phyloP scores from a whole-genome alignment of 1,140 invertebrate species.

The Ladona fulva region DNA sequence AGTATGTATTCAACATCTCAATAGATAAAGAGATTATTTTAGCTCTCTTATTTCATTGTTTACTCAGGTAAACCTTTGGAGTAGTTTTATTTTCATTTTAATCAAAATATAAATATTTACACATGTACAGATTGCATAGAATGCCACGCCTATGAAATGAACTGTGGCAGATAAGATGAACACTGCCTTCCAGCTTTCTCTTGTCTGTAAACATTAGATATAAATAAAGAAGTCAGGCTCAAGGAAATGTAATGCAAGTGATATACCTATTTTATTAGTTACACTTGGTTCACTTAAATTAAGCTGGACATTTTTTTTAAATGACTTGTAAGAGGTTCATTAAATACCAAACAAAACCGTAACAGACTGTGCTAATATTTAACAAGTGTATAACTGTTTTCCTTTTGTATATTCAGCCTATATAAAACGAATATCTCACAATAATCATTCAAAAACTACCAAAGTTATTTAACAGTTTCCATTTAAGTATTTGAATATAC shows the following conservation, averaged over 20 bases:
- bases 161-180: slow-evolving; percentile 92
- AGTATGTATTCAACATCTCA: slow-evolving; percentile 1
- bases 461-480: not conserved
- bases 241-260: no score
- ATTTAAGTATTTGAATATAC: not conserved
- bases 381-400: not conserved
- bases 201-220: slow-evolving; percentile 37
- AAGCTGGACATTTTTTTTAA: not conserved
- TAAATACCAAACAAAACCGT: no score
- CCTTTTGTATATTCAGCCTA: not conserved
- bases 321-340: not conserved
- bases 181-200: slow-evolving; percentile 84
- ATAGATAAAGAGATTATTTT: slow-evolving; percentile 3
- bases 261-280: no score
- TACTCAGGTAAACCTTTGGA: not conserved
- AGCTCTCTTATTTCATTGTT: not conserved
- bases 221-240: no score
- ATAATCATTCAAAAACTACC: not conserved
- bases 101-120: slow-evolving; percentile 9
- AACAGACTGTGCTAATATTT: not conserved
- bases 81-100: not conserved
- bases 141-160: slow-evolving; percentile 91
- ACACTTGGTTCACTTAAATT: no score
- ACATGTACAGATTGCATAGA: slow-evolving; percentile 65
- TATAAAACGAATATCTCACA: not conserved